Evolutionary conservation across 2,113 vertebrate genomes (phyloP).

Genomic region (Marmota monax): DNA sequence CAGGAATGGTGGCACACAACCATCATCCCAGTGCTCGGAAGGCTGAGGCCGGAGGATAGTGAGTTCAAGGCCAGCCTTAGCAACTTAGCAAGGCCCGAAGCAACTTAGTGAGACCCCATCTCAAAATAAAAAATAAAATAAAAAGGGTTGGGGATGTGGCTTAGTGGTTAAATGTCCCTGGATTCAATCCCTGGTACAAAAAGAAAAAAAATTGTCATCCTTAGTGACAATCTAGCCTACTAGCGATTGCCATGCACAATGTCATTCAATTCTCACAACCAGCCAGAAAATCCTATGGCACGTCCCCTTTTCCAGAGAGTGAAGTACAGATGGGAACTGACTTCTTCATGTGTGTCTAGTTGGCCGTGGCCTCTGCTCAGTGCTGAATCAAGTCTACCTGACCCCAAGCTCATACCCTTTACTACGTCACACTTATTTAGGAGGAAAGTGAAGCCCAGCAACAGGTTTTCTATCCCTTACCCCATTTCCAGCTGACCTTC

Average conservation of each 20-base stretch:
- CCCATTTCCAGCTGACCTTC: not conserved
- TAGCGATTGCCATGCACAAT: not conserved
- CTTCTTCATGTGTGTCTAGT: not conserved
- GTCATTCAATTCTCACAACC: not conserved
- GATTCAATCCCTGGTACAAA: no score
- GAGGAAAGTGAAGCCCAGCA: constrained; percentile 10
- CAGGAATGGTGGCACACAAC: no score
- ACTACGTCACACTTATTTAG: not conserved
- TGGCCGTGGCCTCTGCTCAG: not conserved
- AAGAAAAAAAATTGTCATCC: not conserved
- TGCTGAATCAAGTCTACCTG: not conserved
- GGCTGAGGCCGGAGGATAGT: no score
- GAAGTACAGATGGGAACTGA: not conserved
- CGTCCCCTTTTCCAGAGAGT: not conserved
- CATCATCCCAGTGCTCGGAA: no score
- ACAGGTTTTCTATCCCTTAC: not conserved
- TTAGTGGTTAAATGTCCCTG: no score
- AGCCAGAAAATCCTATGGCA: not conserved
- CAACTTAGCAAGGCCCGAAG: no score
- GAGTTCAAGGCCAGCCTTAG: no score
- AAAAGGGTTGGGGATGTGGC: no score
- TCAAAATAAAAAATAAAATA: no score
- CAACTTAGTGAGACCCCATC: no score
- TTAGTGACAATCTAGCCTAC: not conserved
- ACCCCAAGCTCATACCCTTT: not conserved